Conservation (phyloP, 2,888 invertebrate genomes). For the Flexamia atlantica region DNA sequence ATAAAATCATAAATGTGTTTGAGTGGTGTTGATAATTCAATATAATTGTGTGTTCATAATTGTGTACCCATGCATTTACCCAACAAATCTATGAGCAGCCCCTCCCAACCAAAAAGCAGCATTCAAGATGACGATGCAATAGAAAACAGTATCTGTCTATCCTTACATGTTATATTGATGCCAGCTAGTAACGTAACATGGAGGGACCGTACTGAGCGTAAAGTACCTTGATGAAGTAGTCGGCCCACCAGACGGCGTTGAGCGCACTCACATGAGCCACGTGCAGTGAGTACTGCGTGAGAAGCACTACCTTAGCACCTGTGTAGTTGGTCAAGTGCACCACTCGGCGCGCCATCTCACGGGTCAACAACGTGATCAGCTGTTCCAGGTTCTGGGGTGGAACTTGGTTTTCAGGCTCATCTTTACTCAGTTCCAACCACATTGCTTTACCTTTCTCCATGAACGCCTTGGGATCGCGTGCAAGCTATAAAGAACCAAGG, state of each 20-base stretch:
- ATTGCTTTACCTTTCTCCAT: conserved; percentile 84
- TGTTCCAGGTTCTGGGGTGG: conserved; percentile 88
- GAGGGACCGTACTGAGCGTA: conserved; percentile 42
- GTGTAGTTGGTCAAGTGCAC: conserved; percentile 89
- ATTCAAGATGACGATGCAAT: conserved; percentile 8
- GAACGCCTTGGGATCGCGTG: conserved; percentile 87
- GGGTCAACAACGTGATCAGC: conserved; percentile 84
- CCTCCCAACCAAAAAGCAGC: background rate
- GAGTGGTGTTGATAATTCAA: no score
- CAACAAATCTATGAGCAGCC: background rate
- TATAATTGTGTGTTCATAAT: no score
- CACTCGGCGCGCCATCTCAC: conserved; percentile 87
- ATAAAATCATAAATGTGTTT: no score
- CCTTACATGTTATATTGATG: conserved; percentile 50
- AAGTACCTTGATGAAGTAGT: conserved; percentile 66
- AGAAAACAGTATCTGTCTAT: conserved; percentile 38
- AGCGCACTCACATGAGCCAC: conserved; percentile 61
- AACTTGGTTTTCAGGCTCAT: conserved; percentile 92
- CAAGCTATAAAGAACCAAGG: conserved; percentile 82
- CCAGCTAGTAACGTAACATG: conserved; percentile 43
- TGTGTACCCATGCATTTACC: background rate
- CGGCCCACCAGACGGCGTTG: conserved; percentile 64
- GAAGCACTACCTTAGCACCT: conserved; percentile 77
- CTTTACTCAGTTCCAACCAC: conserved; percentile 83
- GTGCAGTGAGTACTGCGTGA: conserved; percentile 76